Conservation (phyloP, 2,888 invertebrate genomes). For the Andrena praecox region DNA sequence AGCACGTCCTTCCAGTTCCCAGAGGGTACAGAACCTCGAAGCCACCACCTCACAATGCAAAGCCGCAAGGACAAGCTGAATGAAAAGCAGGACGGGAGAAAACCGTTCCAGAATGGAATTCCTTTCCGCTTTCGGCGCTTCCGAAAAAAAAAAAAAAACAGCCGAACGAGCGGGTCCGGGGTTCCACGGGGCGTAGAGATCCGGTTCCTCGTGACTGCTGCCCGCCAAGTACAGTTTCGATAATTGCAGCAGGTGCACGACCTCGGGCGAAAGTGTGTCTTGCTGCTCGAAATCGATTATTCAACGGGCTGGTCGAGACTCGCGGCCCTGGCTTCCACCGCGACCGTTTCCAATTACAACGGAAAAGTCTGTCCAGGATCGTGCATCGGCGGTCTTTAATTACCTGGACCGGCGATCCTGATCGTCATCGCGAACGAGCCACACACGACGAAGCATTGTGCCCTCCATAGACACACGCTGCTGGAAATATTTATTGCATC, state of each 20-base stretch:
- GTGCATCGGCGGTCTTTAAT: constrained; percentile 9
- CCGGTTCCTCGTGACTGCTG: constrained; percentile 2
- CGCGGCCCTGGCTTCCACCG: constrained; percentile 8
- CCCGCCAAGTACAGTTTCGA: constrained; percentile 26
- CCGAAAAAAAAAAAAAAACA: constrained; percentile 12
- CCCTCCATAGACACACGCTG: too few species aligned
- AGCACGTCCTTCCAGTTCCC: too few species aligned
- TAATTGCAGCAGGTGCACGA: constrained; percentile 39
- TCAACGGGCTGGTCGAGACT: constrained; percentile 21
- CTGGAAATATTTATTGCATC: too few species aligned
- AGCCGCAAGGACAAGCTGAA: neutral
- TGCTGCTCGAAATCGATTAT: constrained; percentile 45
- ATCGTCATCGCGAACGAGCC: neutral
- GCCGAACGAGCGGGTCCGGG: neutral
- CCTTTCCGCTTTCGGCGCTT: constrained; percentile 3
- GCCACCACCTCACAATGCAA: neutral
- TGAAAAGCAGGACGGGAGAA: neutral
- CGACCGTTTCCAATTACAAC: constrained; percentile 43
- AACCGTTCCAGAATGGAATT: constrained; percentile 1
- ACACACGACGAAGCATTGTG: too few species aligned
- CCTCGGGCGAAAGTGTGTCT: constrained; percentile 47
- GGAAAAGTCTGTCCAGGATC: constrained; percentile 18
- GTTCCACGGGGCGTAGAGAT: constrained; percentile 9
- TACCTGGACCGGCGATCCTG: neutral
- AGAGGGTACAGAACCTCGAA: too few species aligned